phyloP scores from a whole-genome alignment of 1,140 invertebrate species.

The Drosophila kikkawai region DNA sequence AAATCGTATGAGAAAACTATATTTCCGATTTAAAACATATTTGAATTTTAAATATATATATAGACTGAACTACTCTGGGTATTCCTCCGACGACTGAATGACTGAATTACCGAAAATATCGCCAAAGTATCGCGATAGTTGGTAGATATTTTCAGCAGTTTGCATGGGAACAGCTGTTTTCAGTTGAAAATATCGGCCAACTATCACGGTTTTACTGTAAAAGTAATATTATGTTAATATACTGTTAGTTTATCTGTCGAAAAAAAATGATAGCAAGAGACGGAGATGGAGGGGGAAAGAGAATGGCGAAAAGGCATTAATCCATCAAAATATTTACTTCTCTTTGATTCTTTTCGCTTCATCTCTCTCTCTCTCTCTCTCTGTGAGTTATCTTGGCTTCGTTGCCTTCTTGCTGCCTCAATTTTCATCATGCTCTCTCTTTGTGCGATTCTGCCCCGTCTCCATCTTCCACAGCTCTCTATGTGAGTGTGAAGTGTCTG shows the following conservation, averaged over 20 bases:
- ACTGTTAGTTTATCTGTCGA: slow-evolving; percentile 15
- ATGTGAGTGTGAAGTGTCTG: slow-evolving; percentile 10
- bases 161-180: no score
- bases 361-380: slow-evolving; percentile 20
- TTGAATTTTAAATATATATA: no score
- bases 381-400: slow-evolving; percentile 11
- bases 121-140: no score
- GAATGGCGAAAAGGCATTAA: slow-evolving; percentile 43
- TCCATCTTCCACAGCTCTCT: not conserved
- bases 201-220: not conserved
- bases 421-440: slow-evolving; percentile 31
- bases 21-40: no score
- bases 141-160: no score
- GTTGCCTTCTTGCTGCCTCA: slow-evolving; percentile 18
- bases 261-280: not conserved
- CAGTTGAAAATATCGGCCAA: no score
- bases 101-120: no score
- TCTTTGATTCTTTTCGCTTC: slow-evolving; percentile 55
- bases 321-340: slow-evolving; percentile 71
- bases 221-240: slow-evolving; percentile 6
- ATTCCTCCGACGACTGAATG: no score
- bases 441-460: slow-evolving; percentile 1
- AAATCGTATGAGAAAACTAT: no score
- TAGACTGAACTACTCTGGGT: no score
- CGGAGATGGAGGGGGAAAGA: not conserved